Evolutionary conservation across 1,140 invertebrate genomes (phyloP), one percentile per base, ranked within the genome.

Genomic region (Homalodisca vitripennis): DNA sequence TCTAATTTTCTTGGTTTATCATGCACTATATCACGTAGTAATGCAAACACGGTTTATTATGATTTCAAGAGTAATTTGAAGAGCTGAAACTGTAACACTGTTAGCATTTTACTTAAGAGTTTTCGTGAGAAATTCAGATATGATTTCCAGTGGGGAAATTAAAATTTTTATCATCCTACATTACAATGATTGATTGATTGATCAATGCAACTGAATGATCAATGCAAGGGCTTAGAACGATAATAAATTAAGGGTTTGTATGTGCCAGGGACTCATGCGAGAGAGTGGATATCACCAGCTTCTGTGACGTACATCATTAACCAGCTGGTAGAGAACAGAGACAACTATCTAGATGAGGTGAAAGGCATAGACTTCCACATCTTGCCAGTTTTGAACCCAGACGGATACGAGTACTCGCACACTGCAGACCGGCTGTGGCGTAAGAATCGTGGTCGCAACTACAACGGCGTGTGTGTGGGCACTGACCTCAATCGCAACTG

Each of bases 261-360:
- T 24, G 12, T 27, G 14, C 27, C 84, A 68, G 88, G 87, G 22
- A 89, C 88, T 60, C 88, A 89, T 74, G 86, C 88, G 0, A 80
- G 88, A 66, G 89, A 94, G 82, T 94, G 92, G 92, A 91, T 94
- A 46, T 85, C 90, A 0, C 89, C 91, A 6, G 90, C 92, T 0
- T 78, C 83, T 0, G 85, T 85, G 12, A 82, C 85, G 22, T 89
- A 86, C 72, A 81, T 89, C 12, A 82, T 88, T 24, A 89, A 90
- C 74, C 87, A 94, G 77, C 79, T 97, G 55, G 85, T 90, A 2
- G 88, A 90, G 74, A 89, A 88, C 74, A 87, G 86, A 75, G 84
- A 89, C n/a, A 84, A 83, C 12, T 85, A 91, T 74, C 79, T 87
- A 3, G 81, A 87, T 67, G 80, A 91, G n/a, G 81, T 95, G 63